Base-by-base conservation (phyloP, 2,888 invertebrate species). In the Meteorus colon region DNA sequence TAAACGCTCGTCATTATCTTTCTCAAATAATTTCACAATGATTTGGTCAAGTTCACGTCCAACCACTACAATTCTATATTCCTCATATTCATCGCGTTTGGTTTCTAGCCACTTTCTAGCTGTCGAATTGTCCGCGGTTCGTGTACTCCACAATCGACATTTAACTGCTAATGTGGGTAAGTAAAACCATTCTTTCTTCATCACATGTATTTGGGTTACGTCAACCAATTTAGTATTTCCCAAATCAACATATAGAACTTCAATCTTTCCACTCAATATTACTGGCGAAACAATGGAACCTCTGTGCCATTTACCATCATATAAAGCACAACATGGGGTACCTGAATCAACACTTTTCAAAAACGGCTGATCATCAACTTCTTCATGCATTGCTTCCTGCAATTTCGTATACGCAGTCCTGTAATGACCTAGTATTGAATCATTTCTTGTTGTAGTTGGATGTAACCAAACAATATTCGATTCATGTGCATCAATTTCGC, bases 171-270 rank as follows among this genome's bases (percentile, higher is more conserved):
- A 83, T 8, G 65, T 48, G 0, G 87, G 87, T 31, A 82, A 6
- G 1, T 77, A 45, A 0, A 83, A 6, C 87, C 87, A 88, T 69
- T 85, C 81, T 6, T 81, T 66, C 37, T 84, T 83, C n/a, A 84
- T 60, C 16, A 45, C 10, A 24, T 80, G 80, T 16, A 84, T 27
- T 10, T 82, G 66, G n/a, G 81, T 29, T 16, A 63, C n/a, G 69
- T 77, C 66, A 4, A 81, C 29, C 37, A 12, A 59, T 84, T 93
- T 93, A 8, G 90, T 88, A 83, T 95, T 95, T 1, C 96, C 95
- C 84, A 92, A 96, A 88, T 96, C 96, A 0, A 96, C 93, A 87
- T 94, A 96, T 79, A 91, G 90, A 0, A 96, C 93, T 82, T 92
- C 91, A 0, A 94, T 91, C 16, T 55, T 34, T 34, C 29, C 83